Percentiles rank a stretch among this genome's conserved stretches.
phyloP scores from a whole-genome alignment of 2,113 vertebrate species.

The Chaetodon auriga region DNA sequence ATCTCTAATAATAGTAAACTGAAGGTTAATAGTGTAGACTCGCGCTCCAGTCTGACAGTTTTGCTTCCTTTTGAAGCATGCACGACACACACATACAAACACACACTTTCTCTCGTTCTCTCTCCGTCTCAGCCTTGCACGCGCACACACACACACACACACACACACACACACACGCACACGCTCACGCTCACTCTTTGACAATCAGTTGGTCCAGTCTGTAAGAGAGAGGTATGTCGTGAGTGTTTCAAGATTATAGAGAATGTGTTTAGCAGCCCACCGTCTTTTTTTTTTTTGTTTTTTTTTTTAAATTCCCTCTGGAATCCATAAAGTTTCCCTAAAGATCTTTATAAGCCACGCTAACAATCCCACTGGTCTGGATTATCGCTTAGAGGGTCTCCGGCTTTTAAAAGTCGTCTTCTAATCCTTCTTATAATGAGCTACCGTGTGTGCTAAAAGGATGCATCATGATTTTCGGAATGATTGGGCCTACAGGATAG shows the following conservation, averaged over 20 bases:
- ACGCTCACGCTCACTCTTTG: constrained; percentile 54
- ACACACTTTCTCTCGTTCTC: neutral
- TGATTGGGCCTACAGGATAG: constrained; percentile 51
- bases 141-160: constrained; percentile 18
- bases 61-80: constrained; percentile 32
- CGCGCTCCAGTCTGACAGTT: constrained; percentile 29
- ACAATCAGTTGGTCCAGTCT: constrained; percentile 74
- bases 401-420: constrained; percentile 53
- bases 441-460: constrained; percentile 63
- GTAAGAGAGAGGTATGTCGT: constrained; percentile 59
- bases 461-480: constrained; percentile 50
- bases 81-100: constrained; percentile 22
- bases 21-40: constrained; percentile 48
- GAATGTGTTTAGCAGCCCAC: constrained; percentile 58
- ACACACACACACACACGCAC: constrained; percentile 3
- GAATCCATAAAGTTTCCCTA: constrained; percentile 54
- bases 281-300: too few species aligned
- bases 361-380: constrained; percentile 54
- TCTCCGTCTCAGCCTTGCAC: constrained; percentile 28
- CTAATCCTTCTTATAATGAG: constrained; percentile 67
- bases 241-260: constrained; percentile 51
- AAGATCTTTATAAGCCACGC: constrained; percentile 50
- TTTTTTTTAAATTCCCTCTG: constrained; percentile 40
- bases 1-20: constrained; percentile 58
- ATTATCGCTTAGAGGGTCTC: constrained; percentile 58